These are phyloP conservation scores for Agapostemon virescens DNA, from an alignment of 2,888 invertebrate genomes.

Conservation along the genomic window DNA sequence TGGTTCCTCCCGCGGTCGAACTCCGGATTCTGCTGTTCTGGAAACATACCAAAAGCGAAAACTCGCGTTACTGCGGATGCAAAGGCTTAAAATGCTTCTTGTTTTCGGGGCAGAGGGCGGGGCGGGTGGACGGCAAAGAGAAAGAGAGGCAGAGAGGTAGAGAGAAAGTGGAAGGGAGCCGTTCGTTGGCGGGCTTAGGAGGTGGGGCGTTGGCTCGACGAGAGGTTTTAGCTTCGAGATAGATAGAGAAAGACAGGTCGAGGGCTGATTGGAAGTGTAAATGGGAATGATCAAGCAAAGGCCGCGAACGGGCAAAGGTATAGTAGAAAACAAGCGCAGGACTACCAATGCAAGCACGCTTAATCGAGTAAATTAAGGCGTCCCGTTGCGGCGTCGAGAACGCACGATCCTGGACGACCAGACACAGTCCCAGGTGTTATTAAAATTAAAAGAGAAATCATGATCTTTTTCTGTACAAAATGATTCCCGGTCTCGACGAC, in stretches of 20 bases:
- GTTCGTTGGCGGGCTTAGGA: conserved; percentile 25
- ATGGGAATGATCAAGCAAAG: conserved; percentile 54
- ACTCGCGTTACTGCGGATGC: conserved; percentile 77
- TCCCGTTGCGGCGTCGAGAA: conserved; percentile 1
- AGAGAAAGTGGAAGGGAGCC: conserved; percentile 9
- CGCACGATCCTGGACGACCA: conserved; percentile 2
- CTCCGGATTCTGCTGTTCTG: conserved; percentile 75
- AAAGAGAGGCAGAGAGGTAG: neutral
- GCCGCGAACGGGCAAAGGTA: conserved; percentile 54
- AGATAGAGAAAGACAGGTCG: conserved; percentile 20
- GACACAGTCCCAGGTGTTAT: neutral
- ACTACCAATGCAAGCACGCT: conserved; percentile 69
- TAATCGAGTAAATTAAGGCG: conserved; percentile 43
- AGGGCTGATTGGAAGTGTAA: conserved; percentile 16
- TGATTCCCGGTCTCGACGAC: neutral
- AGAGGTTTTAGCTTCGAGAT: conserved; percentile 36
- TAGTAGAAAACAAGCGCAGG: conserved; percentile 62
- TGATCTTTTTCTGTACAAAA: neutral
- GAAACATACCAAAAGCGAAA: conserved; percentile 78
- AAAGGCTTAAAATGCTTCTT: conserved; percentile 73
- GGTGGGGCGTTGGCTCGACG: conserved; percentile 38
- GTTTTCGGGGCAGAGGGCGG: conserved; percentile 42
- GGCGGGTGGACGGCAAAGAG: neutral
- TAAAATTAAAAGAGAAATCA: neutral
- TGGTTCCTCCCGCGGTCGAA: conserved; percentile 75